These are phyloP conservation scores for Meandrina meandrites DNA, from an alignment of 92 coral and sea anemone genomes.

Conservation along the genomic window DNA sequence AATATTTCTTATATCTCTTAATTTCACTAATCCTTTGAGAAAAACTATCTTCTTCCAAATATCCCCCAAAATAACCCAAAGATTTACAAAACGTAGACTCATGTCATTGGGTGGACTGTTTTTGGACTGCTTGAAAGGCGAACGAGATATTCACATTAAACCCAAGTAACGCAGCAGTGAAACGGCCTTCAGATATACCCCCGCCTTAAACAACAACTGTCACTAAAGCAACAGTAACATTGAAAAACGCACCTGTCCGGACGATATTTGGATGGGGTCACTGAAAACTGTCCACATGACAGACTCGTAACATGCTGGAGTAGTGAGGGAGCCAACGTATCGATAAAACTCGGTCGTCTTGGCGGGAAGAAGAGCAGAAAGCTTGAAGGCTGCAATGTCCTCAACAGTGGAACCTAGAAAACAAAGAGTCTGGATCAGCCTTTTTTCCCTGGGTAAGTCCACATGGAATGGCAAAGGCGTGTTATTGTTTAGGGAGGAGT, in stretches of 20 bases:
- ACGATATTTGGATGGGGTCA: conserved; percentile 19
- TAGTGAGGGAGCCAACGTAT: conserved; percentile 80
- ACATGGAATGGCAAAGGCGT: not conserved
- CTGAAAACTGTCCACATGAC: conserved; percentile 74
- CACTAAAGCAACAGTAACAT: not conserved
- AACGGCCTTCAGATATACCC: too few species aligned
- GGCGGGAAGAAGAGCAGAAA: conserved; percentile 40
- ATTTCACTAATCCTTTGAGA: too few species aligned
- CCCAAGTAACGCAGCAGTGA: too few species aligned
- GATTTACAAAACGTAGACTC: too few species aligned
- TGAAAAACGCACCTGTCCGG: conserved; percentile 9
- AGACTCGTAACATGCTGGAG: conserved; percentile 66
- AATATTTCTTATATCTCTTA: too few species aligned
- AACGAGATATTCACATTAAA: too few species aligned
- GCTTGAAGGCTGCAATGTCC: conserved; percentile 1
- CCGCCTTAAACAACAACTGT: not conserved
- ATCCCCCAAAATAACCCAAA: too few species aligned
- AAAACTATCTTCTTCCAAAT: too few species aligned
- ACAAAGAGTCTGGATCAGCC: not conserved
- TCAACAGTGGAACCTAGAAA: conserved; percentile 6
- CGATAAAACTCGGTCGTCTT: conserved; percentile 65
- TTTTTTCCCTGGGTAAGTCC: not conserved
- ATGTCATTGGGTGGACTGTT: too few species aligned
- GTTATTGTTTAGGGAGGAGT: not conserved
- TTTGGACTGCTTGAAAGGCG: too few species aligned